Evolutionary conservation across 1,140 invertebrate species (phyloP).

Genomic region (Portunus trituberculatus): DNA sequence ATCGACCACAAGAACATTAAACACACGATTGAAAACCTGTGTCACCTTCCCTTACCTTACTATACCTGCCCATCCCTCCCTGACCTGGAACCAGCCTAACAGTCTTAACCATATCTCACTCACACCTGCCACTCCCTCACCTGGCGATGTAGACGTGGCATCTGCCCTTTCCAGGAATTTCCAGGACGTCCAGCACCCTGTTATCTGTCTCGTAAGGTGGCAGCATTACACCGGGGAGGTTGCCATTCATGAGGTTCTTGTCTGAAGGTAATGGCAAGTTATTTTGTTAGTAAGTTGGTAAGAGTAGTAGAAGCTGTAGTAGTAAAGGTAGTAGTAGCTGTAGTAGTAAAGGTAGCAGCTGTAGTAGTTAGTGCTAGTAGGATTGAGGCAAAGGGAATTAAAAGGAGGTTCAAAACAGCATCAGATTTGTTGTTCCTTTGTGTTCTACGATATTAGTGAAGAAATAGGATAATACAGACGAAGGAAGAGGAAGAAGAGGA

Average conservation of each 20-base stretch:
- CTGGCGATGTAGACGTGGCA: slow-evolving; percentile 95
- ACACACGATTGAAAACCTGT: too few relatives aligned
- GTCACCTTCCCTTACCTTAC: too few relatives aligned
- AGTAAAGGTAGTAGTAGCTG: too few relatives aligned
- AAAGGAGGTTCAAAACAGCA: too few relatives aligned
- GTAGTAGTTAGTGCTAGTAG: neutral
- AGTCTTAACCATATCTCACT: neutral
- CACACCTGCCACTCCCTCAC: slow-evolving; percentile 78
- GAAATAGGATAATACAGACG: neutral
- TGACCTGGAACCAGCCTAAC: too few relatives aligned
- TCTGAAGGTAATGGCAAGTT: slow-evolving; percentile 64
- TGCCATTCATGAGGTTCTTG: slow-evolving; percentile 79
- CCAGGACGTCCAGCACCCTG: slow-evolving; percentile 90
- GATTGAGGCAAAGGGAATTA: neutral
- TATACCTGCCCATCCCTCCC: too few relatives aligned
- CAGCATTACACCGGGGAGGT: slow-evolving; percentile 74
- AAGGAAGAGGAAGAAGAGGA: neutral
- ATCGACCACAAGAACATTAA: too few relatives aligned
- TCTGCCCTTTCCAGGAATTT: slow-evolving; percentile 94
- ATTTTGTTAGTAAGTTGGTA: too few relatives aligned
- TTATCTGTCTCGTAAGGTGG: slow-evolving; percentile 77
- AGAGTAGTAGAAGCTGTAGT: too few relatives aligned
- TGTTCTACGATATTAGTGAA: too few relatives aligned
- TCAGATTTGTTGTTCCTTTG: too few relatives aligned
- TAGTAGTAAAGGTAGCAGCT: neutral